These are phyloP conservation scores for Halocynthia roretzi DNA, from an alignment of 23 tunicate species.

Conservation along the genomic window DNA sequence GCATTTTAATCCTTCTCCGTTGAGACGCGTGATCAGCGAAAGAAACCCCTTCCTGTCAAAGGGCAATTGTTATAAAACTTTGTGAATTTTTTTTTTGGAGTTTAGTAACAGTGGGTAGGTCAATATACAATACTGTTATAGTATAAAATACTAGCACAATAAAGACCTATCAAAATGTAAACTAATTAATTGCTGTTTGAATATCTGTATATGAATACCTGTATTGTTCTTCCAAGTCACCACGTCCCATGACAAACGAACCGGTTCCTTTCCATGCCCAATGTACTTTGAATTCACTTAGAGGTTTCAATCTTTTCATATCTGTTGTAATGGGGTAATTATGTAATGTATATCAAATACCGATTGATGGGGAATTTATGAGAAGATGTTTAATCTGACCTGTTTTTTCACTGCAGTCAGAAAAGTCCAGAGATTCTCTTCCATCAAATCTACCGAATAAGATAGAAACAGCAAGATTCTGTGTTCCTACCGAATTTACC, in stretches of 20 bases:
- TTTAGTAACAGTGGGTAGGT: too few species aligned
- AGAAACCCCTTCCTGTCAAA: too few species aligned
- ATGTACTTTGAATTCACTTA: slow-evolving; percentile 60
- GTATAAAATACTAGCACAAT: too few species aligned
- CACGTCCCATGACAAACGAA: slow-evolving; percentile 65
- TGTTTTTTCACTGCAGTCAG: slow-evolving; percentile 59
- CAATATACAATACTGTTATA: too few species aligned
- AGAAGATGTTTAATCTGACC: slow-evolving; percentile 11
- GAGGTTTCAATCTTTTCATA: slow-evolving; percentile 30
- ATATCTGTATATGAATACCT: slow-evolving; percentile 4
- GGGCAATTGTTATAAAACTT: too few species aligned
- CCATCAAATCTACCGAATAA: slow-evolving; percentile 56
- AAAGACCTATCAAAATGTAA: too few species aligned
- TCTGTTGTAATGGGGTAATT: slow-evolving; percentile 15
- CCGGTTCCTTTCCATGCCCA: slow-evolving; percentile 64
- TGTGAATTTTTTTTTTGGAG: too few species aligned
- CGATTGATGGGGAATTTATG: background rate
- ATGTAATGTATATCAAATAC: background rate
- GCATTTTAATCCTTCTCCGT: too few species aligned
- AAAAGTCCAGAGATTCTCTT: slow-evolving; percentile 22
- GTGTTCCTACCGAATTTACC: slow-evolving; percentile 69
- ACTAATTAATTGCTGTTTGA: too few species aligned
- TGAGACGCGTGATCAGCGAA: too few species aligned
- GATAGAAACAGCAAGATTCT: slow-evolving; percentile 69
- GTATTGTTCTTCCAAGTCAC: slow-evolving; percentile 48